Base-by-base conservation (phyloP, 2,888 invertebrate species). In the Entomobrya multifasciata region DNA sequence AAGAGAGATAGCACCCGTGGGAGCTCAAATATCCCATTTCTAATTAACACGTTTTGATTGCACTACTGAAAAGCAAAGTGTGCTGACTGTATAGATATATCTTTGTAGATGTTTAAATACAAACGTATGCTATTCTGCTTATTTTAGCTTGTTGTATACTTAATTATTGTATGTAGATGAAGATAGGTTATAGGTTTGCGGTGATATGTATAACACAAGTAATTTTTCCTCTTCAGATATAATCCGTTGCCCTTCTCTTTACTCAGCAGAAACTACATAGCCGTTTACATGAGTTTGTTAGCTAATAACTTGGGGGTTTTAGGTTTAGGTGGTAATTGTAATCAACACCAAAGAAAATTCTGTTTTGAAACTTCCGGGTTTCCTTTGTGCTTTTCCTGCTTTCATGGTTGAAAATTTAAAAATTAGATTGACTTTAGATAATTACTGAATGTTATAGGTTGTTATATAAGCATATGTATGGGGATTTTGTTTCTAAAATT, bases 31-130 rank as follows among this genome's bases (percentile, higher is more conserved):
- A 88, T 90, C 90, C 89, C 90, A 90, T 89, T 90, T 90, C 90
- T 90, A 90, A 90, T 90, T 90, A 90, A 90, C 90, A 90, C 90
- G 89, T 90, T 89, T 87, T 90, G 90, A 90, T 90, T 90, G 90
- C 89, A 80, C 60, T 83, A 80, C 60, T 83, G 72, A 82, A 83
- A 83, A 77, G 83, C 65, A 74, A 41, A 74, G 20, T 52, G 27
- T 72, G 49, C 49, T 1, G 13, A 11, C 22, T 25, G 57, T 0
- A 57, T 22, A 11, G 6, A 8, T 60, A n/a, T 41, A 25, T 74
- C 17, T 8, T 67, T n/a, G n/a, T n/a, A n/a, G n/a, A n/a, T n/a
- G n/a, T 44, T 11, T 44, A 13, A 15, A 15, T 49, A 49, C 49
- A 49, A n/a, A 49, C n/a, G n/a, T n/a, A 13, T 13, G n/a, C 13